These are phyloP conservation scores for Anhinga anhinga DNA, from an alignment of 2,113 vertebrate species.

Conservation along the genomic window DNA sequence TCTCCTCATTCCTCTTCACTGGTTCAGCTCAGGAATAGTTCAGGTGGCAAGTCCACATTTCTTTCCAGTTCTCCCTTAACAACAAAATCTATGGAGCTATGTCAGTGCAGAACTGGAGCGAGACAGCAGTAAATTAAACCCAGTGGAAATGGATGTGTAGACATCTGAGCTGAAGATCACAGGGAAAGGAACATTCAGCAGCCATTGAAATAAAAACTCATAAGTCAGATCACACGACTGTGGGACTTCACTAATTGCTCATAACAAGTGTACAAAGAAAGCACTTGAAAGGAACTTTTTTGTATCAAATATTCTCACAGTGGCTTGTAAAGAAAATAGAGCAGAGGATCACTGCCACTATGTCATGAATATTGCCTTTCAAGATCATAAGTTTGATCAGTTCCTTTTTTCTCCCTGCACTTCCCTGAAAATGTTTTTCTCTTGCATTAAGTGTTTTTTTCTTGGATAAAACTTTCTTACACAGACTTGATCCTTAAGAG, in stretches of 20 bases:
- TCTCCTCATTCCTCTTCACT: not conserved
- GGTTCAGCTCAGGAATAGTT: not conserved
- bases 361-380: conserved; percentile 48
- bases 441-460: not conserved
- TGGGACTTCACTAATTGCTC: conserved; percentile 44
- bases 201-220: not conserved
- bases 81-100: not conserved
- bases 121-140: conserved; percentile 13
- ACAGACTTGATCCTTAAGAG: not conserved
- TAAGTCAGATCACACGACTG: conserved; percentile 15
- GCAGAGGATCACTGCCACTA: conserved; percentile 9
- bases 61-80: not conserved
- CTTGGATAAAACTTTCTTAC: conserved; percentile 7
- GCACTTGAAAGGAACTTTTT: conserved; percentile 25
- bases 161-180: conserved; percentile 25
- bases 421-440: conserved; percentile 8
- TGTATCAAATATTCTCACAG: conserved; percentile 24
- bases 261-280: conserved; percentile 32
- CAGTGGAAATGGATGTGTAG: not conserved
- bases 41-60: not conserved
- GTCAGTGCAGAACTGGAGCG: not conserved
- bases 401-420: not conserved
- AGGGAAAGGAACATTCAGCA: not conserved
- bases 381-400: conserved; percentile 19
- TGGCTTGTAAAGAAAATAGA: conserved; percentile 38